phyloP scores from a whole-genome alignment of 2,888 invertebrate species.

The Limnephilus lunatus region DNA sequence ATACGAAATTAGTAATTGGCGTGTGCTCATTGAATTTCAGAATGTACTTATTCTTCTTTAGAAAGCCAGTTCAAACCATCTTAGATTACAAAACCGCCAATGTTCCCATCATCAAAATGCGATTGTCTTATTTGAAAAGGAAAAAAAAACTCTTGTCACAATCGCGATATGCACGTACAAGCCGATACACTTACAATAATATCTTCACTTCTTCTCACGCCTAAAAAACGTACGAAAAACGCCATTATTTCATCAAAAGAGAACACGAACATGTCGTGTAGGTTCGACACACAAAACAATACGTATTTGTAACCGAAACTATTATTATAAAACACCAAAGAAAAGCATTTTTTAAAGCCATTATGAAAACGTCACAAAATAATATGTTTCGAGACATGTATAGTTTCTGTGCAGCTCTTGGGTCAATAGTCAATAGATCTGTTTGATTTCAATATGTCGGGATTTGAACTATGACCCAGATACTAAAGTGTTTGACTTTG shows the following conservation, averaged over 20 bases:
- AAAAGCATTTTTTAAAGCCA: not conserved
- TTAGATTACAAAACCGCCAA: not conserved
- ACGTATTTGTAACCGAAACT: not conserved
- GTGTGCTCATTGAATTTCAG: conserved; percentile 6
- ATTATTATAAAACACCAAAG: not conserved
- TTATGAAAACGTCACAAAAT: not conserved
- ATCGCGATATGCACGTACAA: conserved; percentile 37
- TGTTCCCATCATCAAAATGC: conserved; percentile 18
- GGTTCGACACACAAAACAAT: conserved; percentile 14
- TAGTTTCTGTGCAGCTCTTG: not conserved
- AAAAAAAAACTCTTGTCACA: conserved; percentile 36
- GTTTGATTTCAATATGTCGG: not conserved
- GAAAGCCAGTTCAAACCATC: not conserved
- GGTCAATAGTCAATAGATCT: not conserved
- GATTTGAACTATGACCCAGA: not conserved
- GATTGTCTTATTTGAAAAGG: not conserved
- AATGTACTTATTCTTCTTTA: not conserved
- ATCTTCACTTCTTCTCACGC: conserved; percentile 23
- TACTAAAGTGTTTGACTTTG: not conserved
- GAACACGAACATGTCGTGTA: conserved; percentile 38
- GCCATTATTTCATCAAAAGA: conserved; percentile 31
- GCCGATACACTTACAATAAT: conserved; percentile 23
- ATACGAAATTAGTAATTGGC: not conserved
- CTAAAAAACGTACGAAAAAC: conserved; percentile 25
- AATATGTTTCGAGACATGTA: not conserved